Evolutionary conservation across 2,113 vertebrate genomes (phyloP).

Genomic region (Pseudorectes ferrugineus): DNA sequence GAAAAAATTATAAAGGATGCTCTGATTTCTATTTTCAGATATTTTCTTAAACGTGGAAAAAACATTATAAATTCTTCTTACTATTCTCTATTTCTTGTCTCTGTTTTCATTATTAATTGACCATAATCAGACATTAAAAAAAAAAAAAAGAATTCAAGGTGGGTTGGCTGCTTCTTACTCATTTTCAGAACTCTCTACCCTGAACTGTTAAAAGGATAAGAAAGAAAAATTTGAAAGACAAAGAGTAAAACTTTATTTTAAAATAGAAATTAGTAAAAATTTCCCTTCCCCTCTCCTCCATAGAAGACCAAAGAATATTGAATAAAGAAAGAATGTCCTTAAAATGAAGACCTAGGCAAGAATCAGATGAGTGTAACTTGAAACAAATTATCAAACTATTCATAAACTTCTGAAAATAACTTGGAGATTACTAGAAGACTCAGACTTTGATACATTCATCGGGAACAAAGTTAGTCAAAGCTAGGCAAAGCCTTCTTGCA

Average conservation of each 20-base stretch:
- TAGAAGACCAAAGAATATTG: background rate
- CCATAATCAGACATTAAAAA: background rate
- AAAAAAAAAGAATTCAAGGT: background rate
- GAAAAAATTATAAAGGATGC: background rate
- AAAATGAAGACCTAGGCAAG: background rate
- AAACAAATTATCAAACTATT: background rate
- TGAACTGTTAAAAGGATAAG: background rate
- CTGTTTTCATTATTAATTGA: background rate
- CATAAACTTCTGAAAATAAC: background rate
- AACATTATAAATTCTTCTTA: background rate
- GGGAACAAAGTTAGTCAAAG: background rate
- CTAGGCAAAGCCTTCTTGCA: background rate
- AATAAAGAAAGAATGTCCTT: background rate
- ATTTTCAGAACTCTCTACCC: background rate
- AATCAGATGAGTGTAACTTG: background rate
- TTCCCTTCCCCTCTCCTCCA: background rate
- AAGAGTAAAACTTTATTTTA: background rate
- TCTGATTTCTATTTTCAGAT: background rate
- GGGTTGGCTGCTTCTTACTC: background rate
- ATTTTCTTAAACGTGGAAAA: background rate
- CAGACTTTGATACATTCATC: background rate
- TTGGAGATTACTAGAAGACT: background rate
- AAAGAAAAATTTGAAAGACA: background rate
- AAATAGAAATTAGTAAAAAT: background rate
- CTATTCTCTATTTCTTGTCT: background rate